Base-by-base conservation (phyloP, 1,140 invertebrate genomes). In the Homarus americanus region DNA sequence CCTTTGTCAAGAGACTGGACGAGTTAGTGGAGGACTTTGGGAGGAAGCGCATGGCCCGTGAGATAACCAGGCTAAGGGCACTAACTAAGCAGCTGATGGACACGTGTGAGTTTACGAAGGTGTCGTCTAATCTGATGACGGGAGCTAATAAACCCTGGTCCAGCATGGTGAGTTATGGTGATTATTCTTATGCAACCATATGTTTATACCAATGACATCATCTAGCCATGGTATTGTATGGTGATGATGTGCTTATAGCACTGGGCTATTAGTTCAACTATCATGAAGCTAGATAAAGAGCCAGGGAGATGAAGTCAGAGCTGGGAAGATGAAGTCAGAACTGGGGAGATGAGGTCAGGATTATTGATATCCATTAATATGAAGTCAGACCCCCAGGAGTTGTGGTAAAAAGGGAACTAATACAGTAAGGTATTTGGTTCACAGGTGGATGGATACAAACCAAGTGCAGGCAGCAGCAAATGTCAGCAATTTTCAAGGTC, bases 11-110 rank as follows among this genome's bases (percentile, higher is more conserved):
- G 15, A 80, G 53, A 80, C 89, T 92, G 38, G 90, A 91, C 32
- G 24, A 76, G 44, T 75, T 85, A 38, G 92, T 92, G 32, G 78
- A 90, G 9, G 58, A 34, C 34, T 92, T 92, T 80, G 92, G 92
- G 58, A 82, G 69, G 53, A 20, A 87, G 4, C 53, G 85, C 28
- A 92, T 92, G 92, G 85, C 53, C 5, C 12, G 44, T 41, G 92
- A 91, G 34, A 78, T 92, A 32, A 41, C 24, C 10, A 89, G 58
- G 41, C 84, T 92, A 12, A 73, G 66, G 17, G 49, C 10, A 9
- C 40, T 49, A n/a, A 92, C 53, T 17, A 44, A 82, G 9, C n/a
- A 53, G 12, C 72, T 89, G 3, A 34, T 84, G 32, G 2, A 41
- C 12, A 44, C 66, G 3, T 92, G 92, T 75, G 63, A 38, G n/a